These are phyloP conservation scores for Gymnosoma rotundatum DNA, from an alignment of 2,888 invertebrate species.

Conservation along the genomic window DNA sequence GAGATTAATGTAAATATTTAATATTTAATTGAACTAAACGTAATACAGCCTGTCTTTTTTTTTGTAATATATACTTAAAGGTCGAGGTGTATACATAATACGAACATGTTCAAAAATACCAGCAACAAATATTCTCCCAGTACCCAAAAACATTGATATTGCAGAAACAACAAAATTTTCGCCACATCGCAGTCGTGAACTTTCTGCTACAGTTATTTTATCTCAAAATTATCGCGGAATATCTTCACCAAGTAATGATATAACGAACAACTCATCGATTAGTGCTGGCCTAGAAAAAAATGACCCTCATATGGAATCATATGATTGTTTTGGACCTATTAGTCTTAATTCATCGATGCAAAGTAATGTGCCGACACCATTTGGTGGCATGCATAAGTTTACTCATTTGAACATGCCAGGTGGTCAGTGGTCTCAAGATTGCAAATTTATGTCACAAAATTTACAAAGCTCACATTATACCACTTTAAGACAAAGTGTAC, in stretches of 20 bases:
- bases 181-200: conserved; percentile 86
- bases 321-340: conserved; percentile 87
- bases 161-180: conserved; percentile 86
- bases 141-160: conserved; percentile 86
- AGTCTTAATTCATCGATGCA: conserved; percentile 88
- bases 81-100: conserved; percentile 70
- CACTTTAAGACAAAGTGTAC: conserved; percentile 82
- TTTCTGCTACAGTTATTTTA: conserved; percentile 85
- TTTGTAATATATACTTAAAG: conserved; percentile 24
- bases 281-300: conserved; percentile 76
- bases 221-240: conserved; percentile 77
- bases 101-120: conserved; percentile 83
- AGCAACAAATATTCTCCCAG: conserved; percentile 83
- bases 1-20: no score
- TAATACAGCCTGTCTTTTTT: neutral
- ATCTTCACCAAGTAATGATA: conserved; percentile 73
- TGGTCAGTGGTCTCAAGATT: conserved; percentile 87
- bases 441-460: conserved; percentile 87
- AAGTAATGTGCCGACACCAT: conserved; percentile 88
- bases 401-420: conserved; percentile 90
- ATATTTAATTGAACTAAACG: no score
- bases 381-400: conserved; percentile 83
- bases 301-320: conserved; percentile 86
- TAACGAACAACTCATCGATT: conserved; percentile 75
- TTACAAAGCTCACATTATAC: conserved; percentile 87